Base-by-base conservation (phyloP, 2,888 invertebrate genomes). In the Cephus sareptanus region DNA sequence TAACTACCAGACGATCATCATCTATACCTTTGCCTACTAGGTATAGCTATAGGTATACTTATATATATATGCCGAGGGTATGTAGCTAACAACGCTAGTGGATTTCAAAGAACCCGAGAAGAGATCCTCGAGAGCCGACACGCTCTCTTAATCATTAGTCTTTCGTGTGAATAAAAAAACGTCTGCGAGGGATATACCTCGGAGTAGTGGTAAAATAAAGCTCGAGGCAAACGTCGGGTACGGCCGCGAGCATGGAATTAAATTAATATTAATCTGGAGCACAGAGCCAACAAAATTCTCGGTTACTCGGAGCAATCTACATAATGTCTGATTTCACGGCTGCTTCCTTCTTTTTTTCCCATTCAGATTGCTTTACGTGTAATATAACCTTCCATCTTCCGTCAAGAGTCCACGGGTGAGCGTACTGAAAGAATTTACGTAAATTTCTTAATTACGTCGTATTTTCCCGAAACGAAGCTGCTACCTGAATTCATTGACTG, bases 251-350 rank as follows among this genome's bases (percentile, higher is more conserved):
- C 89, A 83, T 85, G 83, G 89, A 89, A 90, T 90, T 89, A 87
- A 89, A 89, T 89, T 89, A 90, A 89, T 89, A 89, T 89, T 89
- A 89, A 89, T 89, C 87, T 88, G 86, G 87, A 87, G 88, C 89
- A 89, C 85, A 83, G 83, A 84, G 85, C 85, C 83, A 82, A 84
- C 85, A 81, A 86, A 87, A 88, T 87, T 85, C 84, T 81, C 79
- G 82, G 77, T 82, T 84, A 77, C 81, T 30, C 79, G 80, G 77
- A 83, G 85, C 85, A 86, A 89, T 90, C 86, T 90, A 85, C 89
- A 89, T 90, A 87, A 87, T 89, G 86, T 87, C 85, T 83, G 85
- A 86, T 87, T 87, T 87, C 83, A 85, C 84, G 83, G 85, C 82
- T 83, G 81, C 81, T 76, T 70, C 75, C 73, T 79, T 79, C 80